phyloP scores from a whole-genome alignment of 2,888 invertebrate genomes.

The Congeria kusceri region DNA sequence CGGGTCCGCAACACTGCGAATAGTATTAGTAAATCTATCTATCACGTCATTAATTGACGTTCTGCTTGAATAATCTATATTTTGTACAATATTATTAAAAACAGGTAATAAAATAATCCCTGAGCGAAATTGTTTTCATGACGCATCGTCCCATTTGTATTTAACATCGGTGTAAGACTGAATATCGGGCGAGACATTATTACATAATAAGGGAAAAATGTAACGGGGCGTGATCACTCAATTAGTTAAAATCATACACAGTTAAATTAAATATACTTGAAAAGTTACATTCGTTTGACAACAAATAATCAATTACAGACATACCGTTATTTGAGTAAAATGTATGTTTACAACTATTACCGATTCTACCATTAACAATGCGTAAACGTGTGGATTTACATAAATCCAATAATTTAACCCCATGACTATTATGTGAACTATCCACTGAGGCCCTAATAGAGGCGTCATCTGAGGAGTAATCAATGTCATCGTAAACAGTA shows the following conservation, averaged over 20 bases:
- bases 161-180: neutral
- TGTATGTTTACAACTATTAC: neutral
- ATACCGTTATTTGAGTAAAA: no score
- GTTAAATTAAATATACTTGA: no score
- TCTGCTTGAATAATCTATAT: no score
- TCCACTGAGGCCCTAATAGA: neutral
- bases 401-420: constrained; percentile 6
- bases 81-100: neutral
- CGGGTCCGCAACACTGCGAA: no score
- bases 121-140: no score
- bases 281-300: no score
- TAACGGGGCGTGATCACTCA: constrained; percentile 7
- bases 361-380: constrained; percentile 21
- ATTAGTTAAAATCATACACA: neutral
- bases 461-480: constrained; percentile 7
- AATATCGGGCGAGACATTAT: neutral
- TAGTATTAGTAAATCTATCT: no score
- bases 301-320: no score
- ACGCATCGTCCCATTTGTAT: no score
- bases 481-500: no score
- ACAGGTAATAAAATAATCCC: no score
- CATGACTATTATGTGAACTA: neutral
- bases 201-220: neutral
- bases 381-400: constrained; percentile 16
- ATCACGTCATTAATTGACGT: no score